Evolutionary conservation across 2,113 vertebrate genomes (phyloP).

Genomic region (Leptocoma aspasia): DNA sequence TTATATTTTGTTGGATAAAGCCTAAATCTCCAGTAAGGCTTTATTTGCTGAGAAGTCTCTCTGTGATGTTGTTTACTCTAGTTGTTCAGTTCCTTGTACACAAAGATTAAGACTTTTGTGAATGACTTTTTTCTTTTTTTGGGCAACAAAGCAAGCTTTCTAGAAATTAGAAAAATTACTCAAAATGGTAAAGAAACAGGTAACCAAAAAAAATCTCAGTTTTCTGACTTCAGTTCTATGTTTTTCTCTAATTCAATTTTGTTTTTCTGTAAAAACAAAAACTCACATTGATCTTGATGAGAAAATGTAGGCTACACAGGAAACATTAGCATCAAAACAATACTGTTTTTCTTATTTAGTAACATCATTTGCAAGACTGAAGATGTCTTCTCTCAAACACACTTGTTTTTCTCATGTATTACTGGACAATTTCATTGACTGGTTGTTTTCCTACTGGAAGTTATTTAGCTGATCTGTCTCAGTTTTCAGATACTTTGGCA

Average conservation of each 20-base stretch:
- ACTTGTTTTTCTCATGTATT: background rate
- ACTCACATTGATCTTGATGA: background rate
- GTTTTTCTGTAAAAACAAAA: background rate
- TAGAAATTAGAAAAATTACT: background rate
- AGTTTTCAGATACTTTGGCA: background rate
- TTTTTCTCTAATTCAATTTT: background rate
- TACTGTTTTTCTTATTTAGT: background rate
- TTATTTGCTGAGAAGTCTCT: background rate
- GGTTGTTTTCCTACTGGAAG: background rate
- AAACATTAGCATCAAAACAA: background rate
- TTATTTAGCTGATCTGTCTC: background rate
- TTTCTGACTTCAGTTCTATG: background rate
- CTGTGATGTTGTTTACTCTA: background rate
- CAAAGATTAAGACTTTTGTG: background rate
- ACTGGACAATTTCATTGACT: background rate
- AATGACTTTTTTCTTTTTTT: background rate
- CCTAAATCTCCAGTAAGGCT: background rate
- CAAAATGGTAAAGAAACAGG: background rate
- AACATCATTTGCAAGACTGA: background rate
- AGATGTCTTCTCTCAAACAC: background rate
- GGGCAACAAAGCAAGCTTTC: background rate
- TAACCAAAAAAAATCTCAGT: background rate
- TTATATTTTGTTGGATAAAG: background rate
- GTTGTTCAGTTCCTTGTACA: background rate
- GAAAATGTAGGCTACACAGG: background rate